phyloP scores from a whole-genome alignment of 2,113 vertebrate genomes.

The Harpagus bidentatus region DNA sequence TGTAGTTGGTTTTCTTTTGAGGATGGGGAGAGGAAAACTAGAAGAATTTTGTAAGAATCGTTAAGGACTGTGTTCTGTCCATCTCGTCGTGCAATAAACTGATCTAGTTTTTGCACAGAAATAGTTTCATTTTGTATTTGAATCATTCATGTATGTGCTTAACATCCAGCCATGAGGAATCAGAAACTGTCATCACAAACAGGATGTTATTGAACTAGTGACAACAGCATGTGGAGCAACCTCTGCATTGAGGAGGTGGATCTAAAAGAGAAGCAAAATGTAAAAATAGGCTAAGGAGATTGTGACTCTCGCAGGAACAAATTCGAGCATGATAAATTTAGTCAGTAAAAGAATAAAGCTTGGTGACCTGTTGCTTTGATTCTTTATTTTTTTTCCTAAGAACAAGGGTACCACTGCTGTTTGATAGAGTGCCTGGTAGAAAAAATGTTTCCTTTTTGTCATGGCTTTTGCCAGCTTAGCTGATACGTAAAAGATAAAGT shows the following conservation, averaged over 20 bases:
- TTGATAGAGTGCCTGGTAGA: neutral
- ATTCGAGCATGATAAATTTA: neutral
- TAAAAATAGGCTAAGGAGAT: slow-evolving; percentile 26
- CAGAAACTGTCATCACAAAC: neutral
- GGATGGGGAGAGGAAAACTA: neutral
- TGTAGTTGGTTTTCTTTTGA: neutral
- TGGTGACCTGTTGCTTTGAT: neutral
- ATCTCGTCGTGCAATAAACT: neutral
- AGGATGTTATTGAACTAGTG: neutral
- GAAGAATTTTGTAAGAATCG: neutral
- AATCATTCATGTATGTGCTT: neutral
- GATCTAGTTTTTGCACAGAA: neutral
- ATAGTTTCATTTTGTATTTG: neutral
- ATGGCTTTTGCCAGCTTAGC: neutral
- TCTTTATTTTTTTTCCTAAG: neutral
- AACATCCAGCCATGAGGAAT: neutral
- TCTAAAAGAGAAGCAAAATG: slow-evolving; percentile 11
- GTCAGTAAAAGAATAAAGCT: neutral
- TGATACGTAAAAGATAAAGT: neutral
- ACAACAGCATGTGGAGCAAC: neutral
- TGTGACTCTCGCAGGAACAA: neutral
- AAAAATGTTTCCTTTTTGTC: neutral
- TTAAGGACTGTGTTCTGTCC: neutral
- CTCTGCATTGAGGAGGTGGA: slow-evolving; percentile 35
- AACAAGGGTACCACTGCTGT: neutral